These are phyloP conservation scores for Tetragonisca angustula DNA, from an alignment of 2,888 invertebrate genomes.

Conservation along the genomic window DNA sequence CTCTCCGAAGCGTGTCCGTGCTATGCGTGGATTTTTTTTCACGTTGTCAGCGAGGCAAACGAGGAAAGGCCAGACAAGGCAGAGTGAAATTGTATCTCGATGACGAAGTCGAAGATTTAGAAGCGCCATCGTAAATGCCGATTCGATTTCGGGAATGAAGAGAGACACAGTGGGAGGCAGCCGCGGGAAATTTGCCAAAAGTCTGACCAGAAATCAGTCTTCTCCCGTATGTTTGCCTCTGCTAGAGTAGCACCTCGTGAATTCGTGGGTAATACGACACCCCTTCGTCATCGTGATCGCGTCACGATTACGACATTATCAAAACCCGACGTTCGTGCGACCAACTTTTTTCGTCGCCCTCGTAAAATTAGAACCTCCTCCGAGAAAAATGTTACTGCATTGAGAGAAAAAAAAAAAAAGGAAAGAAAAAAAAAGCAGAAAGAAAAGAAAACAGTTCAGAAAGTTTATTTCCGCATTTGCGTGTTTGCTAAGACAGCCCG, in stretches of 20 bases:
- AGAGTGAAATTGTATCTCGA: conserved; percentile 71
- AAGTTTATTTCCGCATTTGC: neutral
- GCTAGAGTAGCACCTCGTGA: conserved; percentile 55
- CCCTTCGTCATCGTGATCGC: conserved; percentile 45
- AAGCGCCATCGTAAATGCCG: conserved; percentile 68
- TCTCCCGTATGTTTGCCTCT: conserved; percentile 64
- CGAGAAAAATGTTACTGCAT: too few species aligned
- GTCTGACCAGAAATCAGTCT: conserved; percentile 65
- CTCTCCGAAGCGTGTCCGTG: neutral
- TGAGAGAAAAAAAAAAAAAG: too few species aligned
- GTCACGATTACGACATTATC: conserved; percentile 53
- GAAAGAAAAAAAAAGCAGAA: too few species aligned
- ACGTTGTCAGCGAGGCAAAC: conserved; percentile 8
- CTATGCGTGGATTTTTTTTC: neutral
- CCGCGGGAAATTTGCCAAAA: conserved; percentile 73
- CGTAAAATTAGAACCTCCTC: neutral
- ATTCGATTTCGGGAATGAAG: conserved; percentile 73
- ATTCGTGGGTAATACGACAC: conserved; percentile 68
- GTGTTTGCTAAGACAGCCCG: neutral
- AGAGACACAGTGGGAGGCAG: conserved; percentile 60
- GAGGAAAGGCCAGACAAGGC: conserved; percentile 41
- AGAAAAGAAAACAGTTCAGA: neutral
- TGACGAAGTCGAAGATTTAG: conserved; percentile 65
- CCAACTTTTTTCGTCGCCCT: neutral
- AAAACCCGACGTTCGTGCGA: neutral